Evolutionary conservation across 2,888 invertebrate genomes (phyloP), one percentile per base, ranked within the genome.

Genomic region (Hesperia comma): DNA sequence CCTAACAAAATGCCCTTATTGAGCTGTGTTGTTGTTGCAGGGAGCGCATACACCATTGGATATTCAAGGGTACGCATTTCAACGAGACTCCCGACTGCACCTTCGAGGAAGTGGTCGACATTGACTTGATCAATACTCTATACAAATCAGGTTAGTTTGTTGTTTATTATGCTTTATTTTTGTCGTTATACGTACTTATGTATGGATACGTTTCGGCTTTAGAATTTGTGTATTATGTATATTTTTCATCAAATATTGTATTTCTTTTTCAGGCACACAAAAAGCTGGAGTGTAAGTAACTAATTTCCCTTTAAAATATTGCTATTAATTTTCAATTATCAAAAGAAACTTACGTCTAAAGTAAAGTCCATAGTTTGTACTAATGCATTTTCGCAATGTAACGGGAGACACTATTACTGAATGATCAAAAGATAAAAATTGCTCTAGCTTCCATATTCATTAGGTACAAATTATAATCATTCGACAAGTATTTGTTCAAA

Each of bases 1-100:
- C 3, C 5, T 43, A 58, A 19, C 17, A 49, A 6, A 41, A 4
- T 5, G 1, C n/a, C n/a, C 2, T 6, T 17, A 8, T 17, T 46
- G 46, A 46, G 40, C 1, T 26, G 7, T 37, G 1, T 19, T 26
- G 12, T 14, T 53, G 33, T 78, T 79, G 0, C 77, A 93, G 95
- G 68, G 88, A 93, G 6, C 84, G 43, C 46, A 93, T 95, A 70
- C 92, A 94, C 71, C 94, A 94, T 71, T 94, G 95, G 88, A 93
- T 97, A 19, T 94, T 93, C 75, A 94, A 94, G 74, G 94, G 95
- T 40, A 90, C 87, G 68, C 97, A 97, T 87, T 95, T 95, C 81
- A 89, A 92, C 54, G 95, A 95, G 77, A 88, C 86, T 10, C 83
- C 84, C 2, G 95, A 94, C 0, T 82, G 85, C 0, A 93, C 94